phyloP scores from a whole-genome alignment of 2,888 invertebrate species.

The Sepiola atlantica region DNA sequence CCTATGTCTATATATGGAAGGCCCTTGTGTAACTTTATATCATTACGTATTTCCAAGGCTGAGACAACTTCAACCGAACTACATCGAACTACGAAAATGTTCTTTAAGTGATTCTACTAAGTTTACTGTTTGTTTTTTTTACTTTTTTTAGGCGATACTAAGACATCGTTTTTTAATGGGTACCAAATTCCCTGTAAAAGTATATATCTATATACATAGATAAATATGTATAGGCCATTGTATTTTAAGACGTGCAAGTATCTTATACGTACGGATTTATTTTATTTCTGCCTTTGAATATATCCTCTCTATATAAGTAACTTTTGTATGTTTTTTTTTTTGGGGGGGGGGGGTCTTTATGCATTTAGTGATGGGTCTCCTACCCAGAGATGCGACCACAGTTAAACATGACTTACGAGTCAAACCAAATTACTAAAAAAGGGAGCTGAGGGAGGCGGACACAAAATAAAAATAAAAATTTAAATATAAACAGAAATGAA shows the following conservation, averaged over 20 bases:
- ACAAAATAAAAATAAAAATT: too few relatives aligned
- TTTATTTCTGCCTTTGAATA: too few relatives aligned
- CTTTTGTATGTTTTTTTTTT: too few relatives aligned
- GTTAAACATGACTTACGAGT: too few relatives aligned
- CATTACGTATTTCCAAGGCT: neutral
- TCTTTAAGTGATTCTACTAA: neutral
- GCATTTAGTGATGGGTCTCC: too few relatives aligned
- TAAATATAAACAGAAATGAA: too few relatives aligned
- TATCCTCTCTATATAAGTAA: too few relatives aligned
- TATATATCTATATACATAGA: neutral
- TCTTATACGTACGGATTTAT: neutral
- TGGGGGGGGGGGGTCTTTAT: too few relatives aligned
- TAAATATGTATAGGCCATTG: neutral
- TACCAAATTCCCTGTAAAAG: neutral
- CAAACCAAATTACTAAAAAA: too few relatives aligned
- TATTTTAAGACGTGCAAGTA: neutral
- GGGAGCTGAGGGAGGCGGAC: too few relatives aligned
- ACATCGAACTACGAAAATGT: neutral
- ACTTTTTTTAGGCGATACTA: neutral
- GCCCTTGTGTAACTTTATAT: neutral
- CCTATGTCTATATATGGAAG: neutral
- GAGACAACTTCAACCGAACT: neutral
- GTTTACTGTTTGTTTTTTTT: neutral
- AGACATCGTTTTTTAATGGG: neutral
- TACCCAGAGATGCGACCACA: too few relatives aligned